Percentiles rank a stretch among this genome's conserved stretches.
Evolutionary conservation across 1,140 invertebrate species (phyloP).

Genomic region (Colletes gigas): DNA sequence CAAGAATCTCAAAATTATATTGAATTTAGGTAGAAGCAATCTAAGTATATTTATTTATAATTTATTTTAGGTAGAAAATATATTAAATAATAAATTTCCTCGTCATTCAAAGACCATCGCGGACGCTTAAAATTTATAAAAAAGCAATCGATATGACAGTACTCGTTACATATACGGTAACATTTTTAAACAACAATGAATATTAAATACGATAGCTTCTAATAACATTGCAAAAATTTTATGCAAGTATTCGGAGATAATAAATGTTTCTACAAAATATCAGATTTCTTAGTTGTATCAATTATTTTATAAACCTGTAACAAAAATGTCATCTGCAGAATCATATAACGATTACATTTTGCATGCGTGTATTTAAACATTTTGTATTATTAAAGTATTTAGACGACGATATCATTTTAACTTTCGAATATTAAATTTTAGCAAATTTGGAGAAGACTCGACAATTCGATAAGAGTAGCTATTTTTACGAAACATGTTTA

Average conservation of each 20-base stretch:
- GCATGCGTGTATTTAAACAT: conserved; percentile 8
- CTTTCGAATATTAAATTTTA: neutral
- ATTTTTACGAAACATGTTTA: conserved; percentile 12
- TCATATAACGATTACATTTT: neutral
- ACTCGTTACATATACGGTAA: conserved; percentile 42
- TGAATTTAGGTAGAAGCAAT: conserved; percentile 80
- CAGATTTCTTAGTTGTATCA: conserved; percentile 47
- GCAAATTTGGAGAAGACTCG: neutral
- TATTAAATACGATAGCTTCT: conserved; percentile 60
- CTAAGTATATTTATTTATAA: conserved; percentile 81
- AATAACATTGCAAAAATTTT: conserved; percentile 67
- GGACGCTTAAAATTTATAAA: conserved; percentile 41
- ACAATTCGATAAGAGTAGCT: conserved; percentile 16
- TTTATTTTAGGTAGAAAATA: conserved; percentile 81
- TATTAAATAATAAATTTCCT: conserved; percentile 76
- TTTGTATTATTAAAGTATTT: conserved; percentile 19
- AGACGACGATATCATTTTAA: neutral
- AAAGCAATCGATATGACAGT: conserved; percentile 36
- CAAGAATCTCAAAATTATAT: conserved; percentile 75
- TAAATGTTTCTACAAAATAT: conserved; percentile 68
- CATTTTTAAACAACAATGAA: conserved; percentile 52
- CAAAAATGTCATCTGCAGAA: conserved; percentile 11
- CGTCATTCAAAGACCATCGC: conserved; percentile 37
- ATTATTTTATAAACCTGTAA: conserved; percentile 42
- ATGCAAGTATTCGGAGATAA: conserved; percentile 67